A percentile compares a stretch with the other conserved stretches of the same genome.
phyloP scores from a whole-genome alignment of 2,113 vertebrate species.

The Apodemus speciosus region DNA sequence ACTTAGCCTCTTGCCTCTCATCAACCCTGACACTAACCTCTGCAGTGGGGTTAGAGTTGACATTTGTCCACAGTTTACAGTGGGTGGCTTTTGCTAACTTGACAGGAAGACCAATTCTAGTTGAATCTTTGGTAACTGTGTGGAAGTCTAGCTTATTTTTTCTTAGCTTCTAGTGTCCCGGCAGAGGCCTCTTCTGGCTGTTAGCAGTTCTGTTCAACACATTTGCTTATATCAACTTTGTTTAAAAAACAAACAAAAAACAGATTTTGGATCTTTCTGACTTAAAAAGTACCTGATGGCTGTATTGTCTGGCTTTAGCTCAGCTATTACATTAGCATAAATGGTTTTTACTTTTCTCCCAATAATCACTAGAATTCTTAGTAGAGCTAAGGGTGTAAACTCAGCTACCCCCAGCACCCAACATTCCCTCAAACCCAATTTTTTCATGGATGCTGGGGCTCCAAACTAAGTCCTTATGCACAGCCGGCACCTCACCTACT shows the following conservation, averaged over 20 bases:
- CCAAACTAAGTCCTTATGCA: not conserved
- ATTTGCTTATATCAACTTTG: slow-evolving; percentile 32
- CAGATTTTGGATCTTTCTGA: slow-evolving; percentile 36
- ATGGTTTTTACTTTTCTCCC: slow-evolving; percentile 21
- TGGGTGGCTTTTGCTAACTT: slow-evolving; percentile 66
- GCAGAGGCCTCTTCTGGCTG: not conserved
- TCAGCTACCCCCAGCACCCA: not conserved
- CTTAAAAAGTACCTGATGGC: not conserved
- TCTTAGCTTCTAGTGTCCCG: not conserved
- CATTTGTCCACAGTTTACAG: slow-evolving; percentile 67
- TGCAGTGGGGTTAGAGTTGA: slow-evolving; percentile 68
- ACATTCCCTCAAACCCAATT: not conserved
- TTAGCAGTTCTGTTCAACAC: not conserved
- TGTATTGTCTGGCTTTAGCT: slow-evolving; percentile 18
- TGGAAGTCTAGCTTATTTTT: slow-evolving; percentile 27
- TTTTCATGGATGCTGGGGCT: not conserved
- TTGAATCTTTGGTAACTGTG: slow-evolving; percentile 45
- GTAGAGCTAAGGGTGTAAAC: not conserved
- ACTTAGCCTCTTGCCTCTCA: slow-evolving; percentile 71
- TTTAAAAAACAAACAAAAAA: slow-evolving; percentile 6
- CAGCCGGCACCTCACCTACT: not conserved
- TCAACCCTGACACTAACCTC: slow-evolving; percentile 53
- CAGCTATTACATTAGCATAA: slow-evolving; percentile 12
- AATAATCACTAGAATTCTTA: not conserved
- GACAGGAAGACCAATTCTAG: slow-evolving; percentile 48